Evolutionary conservation across 2,888 invertebrate species (phyloP), one percentile per base, ranked within the genome.

Genomic region (Fragum sueziense): DNA sequence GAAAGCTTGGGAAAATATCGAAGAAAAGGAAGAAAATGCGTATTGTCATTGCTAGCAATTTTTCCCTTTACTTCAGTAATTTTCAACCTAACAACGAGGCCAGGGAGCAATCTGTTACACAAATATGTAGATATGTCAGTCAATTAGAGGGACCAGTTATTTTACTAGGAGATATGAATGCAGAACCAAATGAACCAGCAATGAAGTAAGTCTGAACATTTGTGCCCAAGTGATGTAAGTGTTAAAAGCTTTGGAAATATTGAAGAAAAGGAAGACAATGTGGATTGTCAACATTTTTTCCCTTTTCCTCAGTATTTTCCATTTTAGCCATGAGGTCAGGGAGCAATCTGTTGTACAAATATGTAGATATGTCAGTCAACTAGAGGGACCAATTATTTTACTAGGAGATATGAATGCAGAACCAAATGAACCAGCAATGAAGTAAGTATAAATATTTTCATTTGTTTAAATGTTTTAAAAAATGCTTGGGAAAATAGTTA

Each of bases 361-460:
- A 9, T 86, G 87, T 85, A 61, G 81, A 27, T 85, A 86, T 74
- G 84, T 88, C 41, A 73, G 82, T 47, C 54, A 70, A 47, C 72
- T 85, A 22, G 52, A 84, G 31, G 88, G 85, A 61, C 88, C 88
- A 70, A 87, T 82, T 31, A 80, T 90, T 72, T 79, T 90, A 14
- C 68, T 84, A 54, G 90, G 90, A 31, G 90, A 90, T 77, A 85
- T 90, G 33, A 90, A 90, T 84, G 88, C 90, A 47, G 87, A 88
- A 76, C 88, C 88, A 37, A 83, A 88, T 54, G 89, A 90, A 80
- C 82, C 69, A 29, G 86, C 89, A 47, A 83, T 90, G n/a, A 84
- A 80, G 90, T 90, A 80, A 70, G 80, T 74, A 9, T 47, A 47
- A 9, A 3, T n/a, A 17, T 47, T n/a, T 47, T 2, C 47, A 47